Evolutionary conservation across 2,797 vertebrate species (phyloP).

Genomic region (Sphaeramia orbicularis): DNA sequence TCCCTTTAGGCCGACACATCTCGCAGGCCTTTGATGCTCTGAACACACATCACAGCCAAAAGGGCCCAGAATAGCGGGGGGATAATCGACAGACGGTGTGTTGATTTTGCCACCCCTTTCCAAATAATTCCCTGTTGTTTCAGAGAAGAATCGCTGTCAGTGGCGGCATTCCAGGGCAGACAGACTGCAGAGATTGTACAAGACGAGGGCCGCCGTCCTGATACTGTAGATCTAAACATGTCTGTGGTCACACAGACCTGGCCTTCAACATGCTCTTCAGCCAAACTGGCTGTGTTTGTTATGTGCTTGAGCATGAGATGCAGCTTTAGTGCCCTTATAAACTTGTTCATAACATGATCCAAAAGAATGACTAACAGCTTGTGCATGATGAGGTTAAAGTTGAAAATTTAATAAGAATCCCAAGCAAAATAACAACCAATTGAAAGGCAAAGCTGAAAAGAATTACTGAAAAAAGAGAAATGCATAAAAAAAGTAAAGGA

Average conservation of each 20-base stretch:
- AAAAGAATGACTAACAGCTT: conserved; percentile 27
- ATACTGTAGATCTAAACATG: conserved; percentile 64
- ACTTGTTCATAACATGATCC: conserved; percentile 15
- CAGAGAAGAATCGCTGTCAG: conserved; percentile 62
- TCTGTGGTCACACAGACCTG: conserved; percentile 64
- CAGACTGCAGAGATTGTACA: conserved; percentile 64
- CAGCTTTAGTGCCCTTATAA: conserved; percentile 15
- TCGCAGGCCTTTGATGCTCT: conserved; percentile 66
- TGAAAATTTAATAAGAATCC: conserved; percentile 1
- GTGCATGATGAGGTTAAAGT: conserved; percentile 18
- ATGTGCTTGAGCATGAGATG: neutral
- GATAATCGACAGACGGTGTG: conserved; percentile 75
- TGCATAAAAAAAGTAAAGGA: neutral
- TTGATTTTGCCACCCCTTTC: conserved; percentile 73
- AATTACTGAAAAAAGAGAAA: neutral
- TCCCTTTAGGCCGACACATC: conserved; percentile 62
- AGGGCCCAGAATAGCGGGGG: conserved; percentile 72
- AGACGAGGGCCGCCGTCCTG: conserved; percentile 52
- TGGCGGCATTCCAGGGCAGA: conserved; percentile 71
- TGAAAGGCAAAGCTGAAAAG: neutral
- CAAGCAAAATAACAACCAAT: conserved; percentile 2
- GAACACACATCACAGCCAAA: conserved; percentile 65
- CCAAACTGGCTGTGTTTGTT: conserved; percentile 37
- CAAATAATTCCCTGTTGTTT: conserved; percentile 77
- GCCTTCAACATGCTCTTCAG: conserved; percentile 56